Evolutionary conservation across 2,797 vertebrate species (phyloP).

Genomic region (Siniperca undulata): DNA sequence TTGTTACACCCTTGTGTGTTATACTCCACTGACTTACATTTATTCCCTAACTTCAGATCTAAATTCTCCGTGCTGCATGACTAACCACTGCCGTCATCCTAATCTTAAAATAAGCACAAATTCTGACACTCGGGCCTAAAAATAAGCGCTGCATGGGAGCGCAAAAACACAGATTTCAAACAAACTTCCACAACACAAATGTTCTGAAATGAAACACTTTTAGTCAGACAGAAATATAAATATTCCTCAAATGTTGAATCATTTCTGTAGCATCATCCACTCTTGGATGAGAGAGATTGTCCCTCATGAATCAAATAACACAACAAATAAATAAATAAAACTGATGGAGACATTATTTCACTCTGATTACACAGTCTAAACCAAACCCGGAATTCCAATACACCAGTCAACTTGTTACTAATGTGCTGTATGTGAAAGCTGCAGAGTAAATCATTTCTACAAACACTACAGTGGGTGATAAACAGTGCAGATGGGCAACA

Average conservation of each 20-base stretch:
- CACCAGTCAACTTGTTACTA: conserved; percentile 15
- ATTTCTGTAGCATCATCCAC: conserved; percentile 24
- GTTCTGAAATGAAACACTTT: conserved; percentile 35
- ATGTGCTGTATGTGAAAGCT: conserved; percentile 31
- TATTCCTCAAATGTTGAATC: conserved; percentile 12
- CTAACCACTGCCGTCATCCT: conserved; percentile 38
- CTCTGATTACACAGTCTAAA: conserved; percentile 52
- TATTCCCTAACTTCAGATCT: conserved; percentile 49
- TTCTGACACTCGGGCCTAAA: conserved; percentile 31
- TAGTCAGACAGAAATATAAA: conserved; percentile 45
- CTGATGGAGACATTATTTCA: conserved; percentile 15
- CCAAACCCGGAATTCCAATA: conserved; percentile 31
- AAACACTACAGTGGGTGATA: conserved; percentile 49
- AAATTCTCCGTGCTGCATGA: conserved; percentile 50
- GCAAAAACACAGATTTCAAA: conserved; percentile 25
- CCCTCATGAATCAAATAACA: conserved; percentile 11
- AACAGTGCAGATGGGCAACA: conserved; percentile 64
- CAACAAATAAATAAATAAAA: conserved; percentile 9
- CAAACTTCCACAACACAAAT: conserved; percentile 17
- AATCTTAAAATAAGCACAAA: conserved; percentile 55
- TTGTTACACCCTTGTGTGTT: conserved; percentile 36
- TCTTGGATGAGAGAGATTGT: neutral
- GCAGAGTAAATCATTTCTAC: conserved; percentile 36
- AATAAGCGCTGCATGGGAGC: conserved; percentile 21
- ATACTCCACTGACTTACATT: conserved; percentile 57